These are phyloP conservation scores for Polypedilum vanderplanki DNA, from an alignment of 1,140 invertebrate species.

Conservation along the genomic window DNA sequence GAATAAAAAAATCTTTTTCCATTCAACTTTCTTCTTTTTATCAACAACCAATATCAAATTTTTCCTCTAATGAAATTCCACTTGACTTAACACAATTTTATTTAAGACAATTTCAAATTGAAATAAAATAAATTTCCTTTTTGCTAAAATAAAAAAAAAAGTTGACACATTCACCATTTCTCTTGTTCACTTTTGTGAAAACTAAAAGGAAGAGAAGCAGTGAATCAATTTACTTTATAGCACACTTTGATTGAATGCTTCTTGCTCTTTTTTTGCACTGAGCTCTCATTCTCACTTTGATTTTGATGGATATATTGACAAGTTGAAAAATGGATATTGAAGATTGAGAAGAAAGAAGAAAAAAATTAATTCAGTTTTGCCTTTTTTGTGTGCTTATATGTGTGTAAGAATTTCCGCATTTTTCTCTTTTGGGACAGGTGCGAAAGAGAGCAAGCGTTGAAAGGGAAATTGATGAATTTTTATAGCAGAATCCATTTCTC, in stretches of 20 bases:
- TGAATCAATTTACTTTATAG: neutral
- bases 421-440: neutral
- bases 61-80: no score
- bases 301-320: neutral
- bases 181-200: neutral
- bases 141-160: no score
- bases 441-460: neutral
- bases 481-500: no score
- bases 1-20: no score
- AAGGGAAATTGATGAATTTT: neutral
- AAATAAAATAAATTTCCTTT: no score
- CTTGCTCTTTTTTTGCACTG: neutral
- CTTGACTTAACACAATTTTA: no score
- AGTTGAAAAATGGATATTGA: slow-evolving; percentile 4
- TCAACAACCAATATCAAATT: no score
- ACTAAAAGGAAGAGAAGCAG: neutral
- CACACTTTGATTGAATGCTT: slow-evolving; percentile 1
- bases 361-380: neutral
- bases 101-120: no score
- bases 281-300: neutral
- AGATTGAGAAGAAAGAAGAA: neutral
- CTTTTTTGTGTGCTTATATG: neutral
- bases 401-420: neutral
- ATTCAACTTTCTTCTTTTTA: no score
- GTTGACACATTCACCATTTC: neutral